Evolutionary conservation across 2,888 invertebrate species (phyloP), one percentile per base, ranked within the genome.

Genomic region (Chrysopilus asiliformis): DNA sequence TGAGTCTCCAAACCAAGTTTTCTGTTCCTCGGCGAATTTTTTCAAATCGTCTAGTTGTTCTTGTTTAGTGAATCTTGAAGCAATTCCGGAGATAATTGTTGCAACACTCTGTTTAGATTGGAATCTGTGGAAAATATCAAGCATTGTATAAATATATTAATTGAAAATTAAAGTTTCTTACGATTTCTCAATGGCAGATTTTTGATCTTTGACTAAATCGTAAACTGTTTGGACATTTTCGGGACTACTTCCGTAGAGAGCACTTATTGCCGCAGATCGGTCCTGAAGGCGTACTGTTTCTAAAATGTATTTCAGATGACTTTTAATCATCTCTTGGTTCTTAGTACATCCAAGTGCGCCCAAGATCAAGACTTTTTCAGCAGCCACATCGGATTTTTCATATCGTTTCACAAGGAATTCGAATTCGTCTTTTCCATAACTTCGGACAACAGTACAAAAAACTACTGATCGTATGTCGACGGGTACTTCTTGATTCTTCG

Each of bases 401-500:
- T 74, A 84, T 42, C 72, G 68, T 0, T 64, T 45, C 71, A 76
- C 79, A 15, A 82, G 58, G 47, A 64, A 70, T 2, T 73, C 50
- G 70, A 81, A 89, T 43, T 81, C 75, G 0, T 53, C 53, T n/a
- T 53, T 48, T 1, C 60, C 63, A 1, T 80, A 82, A 19, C 71
- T 56, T 10, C 73, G 70, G 6, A 87, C 65, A 2, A 71, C 82
- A 14, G 72, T 72, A 53, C 87, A 87, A 60, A 85, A 86, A 1
- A 86, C 79, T 34, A 74, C 69, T 17, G 68, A 59, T 35, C 80
- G 75, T 34, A 76, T 66, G 51, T 86, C 79, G 6, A 70, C 69
- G 15, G 72, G 65, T 38, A 76, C 12, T 10, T n/a, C 26, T 8
- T 6, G 7, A 12, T 12, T 31, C 19, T 47, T 41, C 45, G 70